phyloP scores from a whole-genome alignment of 2,797 vertebrate species.

The Fundulus diaphanus region DNA sequence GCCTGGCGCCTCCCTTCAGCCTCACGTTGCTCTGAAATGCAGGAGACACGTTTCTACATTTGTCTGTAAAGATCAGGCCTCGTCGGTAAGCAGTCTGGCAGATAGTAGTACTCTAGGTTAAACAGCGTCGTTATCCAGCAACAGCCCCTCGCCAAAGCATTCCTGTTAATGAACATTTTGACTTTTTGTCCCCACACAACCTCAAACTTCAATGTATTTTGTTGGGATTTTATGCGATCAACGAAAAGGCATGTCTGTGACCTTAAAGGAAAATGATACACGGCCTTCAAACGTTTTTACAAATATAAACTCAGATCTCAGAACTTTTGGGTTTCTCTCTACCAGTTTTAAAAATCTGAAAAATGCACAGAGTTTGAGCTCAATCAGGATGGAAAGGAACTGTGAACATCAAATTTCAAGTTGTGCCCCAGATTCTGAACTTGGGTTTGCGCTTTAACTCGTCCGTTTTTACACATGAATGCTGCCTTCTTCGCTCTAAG shows the following conservation, averaged over 20 bases:
- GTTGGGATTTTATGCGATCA: neutral
- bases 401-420: neutral
- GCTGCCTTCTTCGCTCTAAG: neutral
- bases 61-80: neutral
- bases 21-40: constrained; percentile 82
- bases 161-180: too few species aligned
- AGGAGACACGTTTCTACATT: neutral
- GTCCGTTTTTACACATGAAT: neutral
- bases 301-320: neutral
- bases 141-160: neutral
- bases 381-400: neutral
- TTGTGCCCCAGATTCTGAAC: neutral
- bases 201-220: neutral
- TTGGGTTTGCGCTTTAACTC: neutral
- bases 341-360: neutral
- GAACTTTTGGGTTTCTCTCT: neutral
- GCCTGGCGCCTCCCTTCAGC: constrained; percentile 89
- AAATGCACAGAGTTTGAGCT: neutral
- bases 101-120: neutral
- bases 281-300: neutral
- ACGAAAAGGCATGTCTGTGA: neutral
- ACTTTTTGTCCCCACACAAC: neutral
- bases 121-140: too few species aligned
- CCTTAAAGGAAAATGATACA: neutral
- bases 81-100: neutral